These are phyloP conservation scores for Mastomys natalensis DNA, from an alignment of 2,113 vertebrate genomes.

Conservation along the genomic window DNA sequence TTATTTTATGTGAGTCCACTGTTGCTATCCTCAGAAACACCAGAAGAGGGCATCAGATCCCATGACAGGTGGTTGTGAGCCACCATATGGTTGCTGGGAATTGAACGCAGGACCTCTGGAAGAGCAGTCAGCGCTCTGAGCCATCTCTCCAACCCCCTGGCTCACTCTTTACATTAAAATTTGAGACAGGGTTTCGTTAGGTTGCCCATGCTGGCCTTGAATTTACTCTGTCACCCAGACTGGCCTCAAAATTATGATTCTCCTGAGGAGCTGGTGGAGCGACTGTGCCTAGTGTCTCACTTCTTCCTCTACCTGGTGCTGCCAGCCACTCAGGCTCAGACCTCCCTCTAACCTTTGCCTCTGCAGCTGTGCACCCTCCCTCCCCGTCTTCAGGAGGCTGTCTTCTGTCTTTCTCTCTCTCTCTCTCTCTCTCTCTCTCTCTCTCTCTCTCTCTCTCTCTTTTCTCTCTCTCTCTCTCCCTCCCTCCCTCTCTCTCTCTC, in stretches of 20 bases:
- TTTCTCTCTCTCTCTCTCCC: too few relatives aligned
- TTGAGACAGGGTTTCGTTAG: not conserved
- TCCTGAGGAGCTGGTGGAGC: not conserved
- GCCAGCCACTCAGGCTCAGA: not conserved
- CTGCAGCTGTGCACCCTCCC: not conserved
- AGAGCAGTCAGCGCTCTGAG: too few relatives aligned
- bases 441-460: not conserved
- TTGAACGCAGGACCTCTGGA: too few relatives aligned
- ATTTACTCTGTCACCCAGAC: not conserved
- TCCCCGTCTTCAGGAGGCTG: not conserved
- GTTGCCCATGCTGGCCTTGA: not conserved
- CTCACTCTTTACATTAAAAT: not conserved
- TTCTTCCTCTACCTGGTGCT: not conserved
- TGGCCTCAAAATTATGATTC: not conserved
- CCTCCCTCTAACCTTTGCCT: not conserved
- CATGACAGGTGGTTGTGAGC: too few relatives aligned
- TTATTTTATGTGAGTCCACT: too few relatives aligned
- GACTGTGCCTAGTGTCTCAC: not conserved
- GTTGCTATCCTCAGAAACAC: too few relatives aligned
- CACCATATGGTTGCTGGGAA: too few relatives aligned
- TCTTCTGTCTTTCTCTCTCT: not conserved
- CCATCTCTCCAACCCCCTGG: not conserved
- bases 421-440: too few relatives aligned
- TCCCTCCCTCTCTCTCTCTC: not conserved
- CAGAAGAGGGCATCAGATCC: too few relatives aligned